Evolutionary conservation across 2,888 invertebrate species (phyloP).

Genomic region (Melitaea athalia): DNA sequence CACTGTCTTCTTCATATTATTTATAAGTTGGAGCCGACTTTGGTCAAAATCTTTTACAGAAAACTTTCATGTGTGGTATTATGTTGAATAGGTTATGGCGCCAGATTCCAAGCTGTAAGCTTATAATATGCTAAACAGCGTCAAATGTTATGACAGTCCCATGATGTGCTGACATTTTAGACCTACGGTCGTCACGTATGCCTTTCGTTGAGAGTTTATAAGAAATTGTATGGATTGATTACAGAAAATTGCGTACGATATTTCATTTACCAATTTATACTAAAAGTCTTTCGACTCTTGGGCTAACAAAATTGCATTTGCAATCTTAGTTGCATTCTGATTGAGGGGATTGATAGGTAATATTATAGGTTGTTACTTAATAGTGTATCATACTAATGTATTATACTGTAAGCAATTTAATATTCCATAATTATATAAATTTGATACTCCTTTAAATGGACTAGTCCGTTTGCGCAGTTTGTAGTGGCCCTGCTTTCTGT

Average conservation of each 20-base stretch:
- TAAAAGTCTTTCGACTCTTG: not conserved
- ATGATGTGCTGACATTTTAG: slow-evolving; percentile 19
- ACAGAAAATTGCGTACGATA: not conserved
- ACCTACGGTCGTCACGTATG: slow-evolving; percentile 1
- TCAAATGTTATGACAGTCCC: slow-evolving; percentile 24
- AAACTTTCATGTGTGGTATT: not conserved
- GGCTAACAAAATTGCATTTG: not conserved
- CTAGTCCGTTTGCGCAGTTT: no score
- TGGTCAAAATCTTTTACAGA: no score
- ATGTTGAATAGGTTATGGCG: not conserved
- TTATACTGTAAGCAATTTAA: no score
- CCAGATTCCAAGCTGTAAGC: not conserved
- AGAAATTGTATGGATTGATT: not conserved
- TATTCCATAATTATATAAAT: no score
- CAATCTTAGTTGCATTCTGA: not conserved
- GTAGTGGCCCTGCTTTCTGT: no score
- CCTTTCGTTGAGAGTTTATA: not conserved
- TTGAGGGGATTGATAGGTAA: not conserved
- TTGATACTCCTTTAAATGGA: no score
- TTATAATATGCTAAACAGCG: slow-evolving; percentile 1
- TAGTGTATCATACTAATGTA: no score
- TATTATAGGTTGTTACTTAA: not conserved
- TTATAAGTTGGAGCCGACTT: no score
- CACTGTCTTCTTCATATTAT: no score
- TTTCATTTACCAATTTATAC: not conserved